These are phyloP conservation scores for Parochlus steinenii DNA, from an alignment of 2,888 invertebrate species.

Conservation along the genomic window DNA sequence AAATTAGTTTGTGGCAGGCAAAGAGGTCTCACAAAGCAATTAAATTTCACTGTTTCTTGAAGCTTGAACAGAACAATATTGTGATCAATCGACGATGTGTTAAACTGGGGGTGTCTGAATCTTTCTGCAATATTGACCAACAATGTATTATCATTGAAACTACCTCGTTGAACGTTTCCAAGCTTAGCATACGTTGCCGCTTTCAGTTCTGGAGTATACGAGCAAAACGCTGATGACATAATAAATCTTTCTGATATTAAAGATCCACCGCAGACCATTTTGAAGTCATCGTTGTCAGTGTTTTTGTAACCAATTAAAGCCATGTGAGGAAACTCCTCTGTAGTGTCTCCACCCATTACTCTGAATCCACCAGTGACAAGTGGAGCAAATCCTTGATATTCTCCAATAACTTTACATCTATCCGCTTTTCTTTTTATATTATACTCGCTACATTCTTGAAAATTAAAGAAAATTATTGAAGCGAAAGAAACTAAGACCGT, in stretches of 20 bases:
- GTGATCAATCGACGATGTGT: conserved; percentile 2
- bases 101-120: conserved; percentile 4
- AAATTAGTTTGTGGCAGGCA: conserved; percentile 3
- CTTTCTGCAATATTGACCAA: conserved; percentile 2
- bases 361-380: no score
- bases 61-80: conserved; percentile 6
- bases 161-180: conserved; percentile 2
- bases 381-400: no score
- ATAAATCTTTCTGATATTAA: conserved; percentile 20
- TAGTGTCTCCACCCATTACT: no score
- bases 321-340: no score
- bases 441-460: no score
- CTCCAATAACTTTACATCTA: no score
- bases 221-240: conserved; percentile 22
- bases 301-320: no score
- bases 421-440: no score
- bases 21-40: conserved; percentile 5
- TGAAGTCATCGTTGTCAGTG: conserved; percentile 14
- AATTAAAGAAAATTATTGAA: no score
- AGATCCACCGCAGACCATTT: conserved; percentile 22
- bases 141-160: neutral
- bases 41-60: neutral
- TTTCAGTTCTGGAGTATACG: conserved; percentile 18
- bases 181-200: conserved; percentile 8
- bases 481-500: no score